A percentile compares a stretch with the other conserved stretches of the same genome.
Conservation (phyloP, 2,888 invertebrate genomes). For the Uropetala carovei region DNA sequence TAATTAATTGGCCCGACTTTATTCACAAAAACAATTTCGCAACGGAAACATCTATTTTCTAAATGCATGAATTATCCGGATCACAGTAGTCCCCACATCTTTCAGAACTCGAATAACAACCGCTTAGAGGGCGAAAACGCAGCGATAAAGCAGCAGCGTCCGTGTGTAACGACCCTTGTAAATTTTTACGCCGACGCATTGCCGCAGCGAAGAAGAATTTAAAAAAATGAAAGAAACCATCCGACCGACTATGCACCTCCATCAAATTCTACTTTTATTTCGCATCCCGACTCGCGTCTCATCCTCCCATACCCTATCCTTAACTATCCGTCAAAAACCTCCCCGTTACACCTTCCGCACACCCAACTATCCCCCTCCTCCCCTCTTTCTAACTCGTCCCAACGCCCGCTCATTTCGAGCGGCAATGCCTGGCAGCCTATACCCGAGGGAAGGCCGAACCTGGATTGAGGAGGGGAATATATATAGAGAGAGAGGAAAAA, state of each 20-base stretch:
- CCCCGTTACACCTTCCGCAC: not conserved
- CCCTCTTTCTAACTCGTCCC: not conserved
- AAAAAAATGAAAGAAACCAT: not conserved
- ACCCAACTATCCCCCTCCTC: not conserved
- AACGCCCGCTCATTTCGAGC: conserved; percentile 38
- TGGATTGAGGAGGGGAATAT: conserved; percentile 5
- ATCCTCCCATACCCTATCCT: not conserved
- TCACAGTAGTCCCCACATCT: too few relatives aligned
- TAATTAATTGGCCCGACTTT: too few relatives aligned
- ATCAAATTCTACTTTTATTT: not conserved
- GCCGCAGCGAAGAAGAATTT: too few relatives aligned
- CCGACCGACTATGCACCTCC: not conserved
- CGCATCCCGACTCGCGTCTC: not conserved
- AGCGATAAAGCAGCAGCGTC: too few relatives aligned
- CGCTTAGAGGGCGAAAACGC: too few relatives aligned
- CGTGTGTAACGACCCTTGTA: too few relatives aligned
- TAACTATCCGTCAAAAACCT: not conserved
- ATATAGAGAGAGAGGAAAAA: not conserved
- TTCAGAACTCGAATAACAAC: too few relatives aligned
- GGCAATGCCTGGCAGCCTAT: conserved; percentile 1
- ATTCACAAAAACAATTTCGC: too few relatives aligned
- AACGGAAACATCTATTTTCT: too few relatives aligned
- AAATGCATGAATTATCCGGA: too few relatives aligned
- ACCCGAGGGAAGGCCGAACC: conserved; percentile 8
- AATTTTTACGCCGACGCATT: too few relatives aligned